Base-by-base conservation (phyloP, 2,888 invertebrate genomes). In the Tetragnatha montana region DNA sequence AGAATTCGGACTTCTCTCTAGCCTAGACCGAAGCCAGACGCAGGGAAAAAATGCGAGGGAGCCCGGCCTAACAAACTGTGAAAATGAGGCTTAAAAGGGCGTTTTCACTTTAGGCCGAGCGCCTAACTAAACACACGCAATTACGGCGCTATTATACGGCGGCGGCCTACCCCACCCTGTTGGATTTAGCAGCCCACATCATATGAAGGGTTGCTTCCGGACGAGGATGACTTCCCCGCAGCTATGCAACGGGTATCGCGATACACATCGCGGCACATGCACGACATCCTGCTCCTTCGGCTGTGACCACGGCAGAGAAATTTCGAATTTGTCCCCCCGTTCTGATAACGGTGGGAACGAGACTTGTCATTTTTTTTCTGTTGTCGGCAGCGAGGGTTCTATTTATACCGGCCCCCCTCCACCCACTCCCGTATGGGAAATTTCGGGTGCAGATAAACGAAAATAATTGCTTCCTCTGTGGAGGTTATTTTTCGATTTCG, bases 171-270 rank as follows among this genome's bases (percentile, higher is more conserved):
- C 50, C 50, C 21, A 19, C 50, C 51, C 80, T 22, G 17, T 14
- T 49, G 49, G 51, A 50, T 70, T 50, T n/a, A n/a, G n/a, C n/a
- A 50, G 51, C 50, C 50, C 70, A 85, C 70, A 85, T n/a, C n/a
- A n/a, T n/a, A n/a, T 78, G 85, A 85, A 79, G 85, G 75, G 78
- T 79, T 79, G 50, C 70, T 85, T 78, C 85, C 78, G 78, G 12
- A 10, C 50, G 21, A 49, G 84, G 76, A 69, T 84, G 79, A 71
- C 70, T 79, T 85, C 71, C 69, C 50, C 85, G 14, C 51, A 69
- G 76, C 76, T 76, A 49, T 78, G 78, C 47, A 73, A 68, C 74
- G 49, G 47, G 21, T 76, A 84, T 79, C 78, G 47, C 75, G 84
- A 84, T 84, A 76, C 76, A 84, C 76, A 69, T 35, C 70, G 35